phyloP scores from a whole-genome alignment of 2,888 invertebrate species.

The Xestia c-nigrum region DNA sequence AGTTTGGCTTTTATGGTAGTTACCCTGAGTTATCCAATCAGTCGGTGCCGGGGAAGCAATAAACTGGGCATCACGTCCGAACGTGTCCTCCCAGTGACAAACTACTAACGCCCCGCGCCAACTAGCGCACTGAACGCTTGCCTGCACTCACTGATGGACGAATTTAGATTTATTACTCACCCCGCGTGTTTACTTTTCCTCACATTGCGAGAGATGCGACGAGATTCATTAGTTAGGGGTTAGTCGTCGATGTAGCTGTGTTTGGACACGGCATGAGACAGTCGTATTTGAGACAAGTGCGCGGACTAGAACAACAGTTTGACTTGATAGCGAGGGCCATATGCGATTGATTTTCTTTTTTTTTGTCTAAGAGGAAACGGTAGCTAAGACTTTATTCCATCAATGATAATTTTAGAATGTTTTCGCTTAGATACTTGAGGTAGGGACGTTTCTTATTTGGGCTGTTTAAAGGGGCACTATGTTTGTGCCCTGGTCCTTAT shows the following conservation, averaged over 20 bases:
- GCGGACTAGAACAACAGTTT: slow-evolving; percentile 29
- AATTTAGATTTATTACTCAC: slow-evolving; percentile 82
- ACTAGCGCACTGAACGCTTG: slow-evolving; percentile 70
- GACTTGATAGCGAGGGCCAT: not conserved
- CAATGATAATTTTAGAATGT: not conserved
- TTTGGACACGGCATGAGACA: slow-evolving; percentile 36
- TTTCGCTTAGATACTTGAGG: not conserved
- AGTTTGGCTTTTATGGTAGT: slow-evolving; percentile 72
- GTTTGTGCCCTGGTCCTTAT: too few species aligned
- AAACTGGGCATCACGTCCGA: slow-evolving; percentile 83
- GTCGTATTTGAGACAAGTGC: slow-evolving; percentile 13
- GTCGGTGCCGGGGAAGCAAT: slow-evolving; percentile 79
- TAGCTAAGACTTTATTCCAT: not conserved
- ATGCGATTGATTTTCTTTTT: not conserved
- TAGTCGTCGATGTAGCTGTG: slow-evolving; percentile 49
- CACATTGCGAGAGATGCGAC: slow-evolving; percentile 66
- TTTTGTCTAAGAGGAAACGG: not conserved
- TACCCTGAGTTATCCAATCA: slow-evolving; percentile 80
- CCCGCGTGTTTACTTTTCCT: slow-evolving; percentile 73
- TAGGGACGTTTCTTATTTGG: not conserved
- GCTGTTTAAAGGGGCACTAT: not conserved
- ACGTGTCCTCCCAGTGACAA: slow-evolving; percentile 78
- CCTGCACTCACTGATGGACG: slow-evolving; percentile 78
- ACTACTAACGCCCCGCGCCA: slow-evolving; percentile 70
- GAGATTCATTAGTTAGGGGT: slow-evolving; percentile 71